Evolutionary conservation across 2,888 invertebrate species (phyloP).

Genomic region (Drosophila anomalipes): DNA sequence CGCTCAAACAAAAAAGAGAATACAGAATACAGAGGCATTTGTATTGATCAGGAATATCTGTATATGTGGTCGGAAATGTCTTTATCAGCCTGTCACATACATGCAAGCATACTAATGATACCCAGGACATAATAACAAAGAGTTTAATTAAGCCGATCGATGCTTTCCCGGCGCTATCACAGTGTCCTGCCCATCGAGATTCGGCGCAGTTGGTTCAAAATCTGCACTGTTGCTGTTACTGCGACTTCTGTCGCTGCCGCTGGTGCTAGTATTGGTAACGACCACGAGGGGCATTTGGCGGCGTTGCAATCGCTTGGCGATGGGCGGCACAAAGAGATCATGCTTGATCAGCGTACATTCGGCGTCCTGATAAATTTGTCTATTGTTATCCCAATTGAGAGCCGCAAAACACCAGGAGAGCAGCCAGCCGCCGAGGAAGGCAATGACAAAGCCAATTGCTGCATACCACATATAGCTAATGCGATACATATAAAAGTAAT

Average conservation of each 20-base stretch:
- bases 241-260: constrained; percentile 7
- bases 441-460: constrained; percentile 86
- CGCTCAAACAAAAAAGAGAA: background rate
- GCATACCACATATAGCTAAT: constrained; percentile 92
- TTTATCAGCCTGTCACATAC: background rate
- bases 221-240: constrained; percentile 23
- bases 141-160: constrained; percentile 1
- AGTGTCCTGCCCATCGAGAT: background rate
- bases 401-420: constrained; percentile 85
- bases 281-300: constrained; percentile 80
- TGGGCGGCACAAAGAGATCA: constrained; percentile 87
- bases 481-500: constrained; percentile 83
- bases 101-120: too few relatives aligned
- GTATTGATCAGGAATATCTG: background rate
- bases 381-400: constrained; percentile 82
- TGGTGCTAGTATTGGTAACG: constrained; percentile 76
- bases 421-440: constrained; percentile 86
- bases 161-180: constrained; percentile 4
- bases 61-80: background rate
- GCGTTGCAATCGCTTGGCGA: constrained; percentile 86
- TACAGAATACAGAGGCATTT: background rate
- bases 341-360: constrained; percentile 86
- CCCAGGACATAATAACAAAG: background rate
- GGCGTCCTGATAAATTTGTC: constrained; percentile 75
- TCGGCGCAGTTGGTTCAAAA: constrained; percentile 9